Base-by-base conservation (phyloP, 2,113 vertebrate genomes). In the Sorex fumeus region DNA sequence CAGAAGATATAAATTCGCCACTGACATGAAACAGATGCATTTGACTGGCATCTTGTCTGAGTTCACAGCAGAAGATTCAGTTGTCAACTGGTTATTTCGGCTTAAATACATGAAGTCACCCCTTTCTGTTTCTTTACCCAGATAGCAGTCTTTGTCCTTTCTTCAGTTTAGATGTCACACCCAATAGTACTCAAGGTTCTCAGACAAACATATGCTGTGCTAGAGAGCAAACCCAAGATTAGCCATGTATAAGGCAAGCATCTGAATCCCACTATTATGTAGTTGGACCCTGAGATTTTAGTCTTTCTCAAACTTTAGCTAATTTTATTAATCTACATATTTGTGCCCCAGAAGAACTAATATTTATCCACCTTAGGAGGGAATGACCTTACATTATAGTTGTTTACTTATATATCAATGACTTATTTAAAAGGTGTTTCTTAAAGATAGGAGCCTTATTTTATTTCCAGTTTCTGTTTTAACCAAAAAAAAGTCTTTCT, bases 391-490 rank as follows among this genome's bases (percentile, higher is more conserved):
- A 36, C 3, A 40, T 21, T 30, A 1, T 8, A 60, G 18, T 75
- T 40, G 8, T 11, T 74, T 94, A 43, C 62, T 67, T 66, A 71
- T 66, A 75, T 40, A 18, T 71, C 66, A 87, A 28, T 53, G 40
- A 28, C 11, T 74, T 94, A 43, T 74, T 40, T 57, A 76, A 87
- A 81, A 75, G 23, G 9, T 16, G 18, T 47, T 67, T 83, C 25
- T 69, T 83, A 23, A 84, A 7, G 27, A 36, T 9, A 84, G 69
- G 1, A 8, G 3, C 7, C 71, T 78, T 50, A 71, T 34, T 87
- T 90, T 66, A 76, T 78, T 90, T 84, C 67, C 1, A 27, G 79
- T 82, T 70, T 6, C 2, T 83, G 6, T 75, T 79, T 84, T 71
- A 80, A 75, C 60, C 66, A 2, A 75, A 80, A 82, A 9, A 45